Conservation (phyloP, 2,888 invertebrate species). For the Podabrus alpinus region DNA sequence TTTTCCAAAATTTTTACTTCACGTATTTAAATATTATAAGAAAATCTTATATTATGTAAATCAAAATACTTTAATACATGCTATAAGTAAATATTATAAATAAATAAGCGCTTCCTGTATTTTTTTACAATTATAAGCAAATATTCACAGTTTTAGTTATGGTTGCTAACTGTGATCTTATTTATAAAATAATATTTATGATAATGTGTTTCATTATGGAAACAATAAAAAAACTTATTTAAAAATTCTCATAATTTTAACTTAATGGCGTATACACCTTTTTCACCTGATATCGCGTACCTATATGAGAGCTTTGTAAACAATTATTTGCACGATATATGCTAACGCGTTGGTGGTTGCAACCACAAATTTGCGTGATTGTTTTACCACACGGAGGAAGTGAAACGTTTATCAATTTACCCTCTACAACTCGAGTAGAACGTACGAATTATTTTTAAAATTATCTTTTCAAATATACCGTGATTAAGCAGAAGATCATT, state of each 20-base stretch:
- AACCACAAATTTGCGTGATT: slow-evolving; percentile 47
- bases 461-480: slow-evolving; percentile 6
- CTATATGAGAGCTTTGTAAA: slow-evolving; percentile 39
- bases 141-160: not conserved
- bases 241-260: slow-evolving; percentile 8
- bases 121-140: not conserved
- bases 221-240: not conserved
- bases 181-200: not conserved
- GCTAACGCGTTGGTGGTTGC: slow-evolving; percentile 41
- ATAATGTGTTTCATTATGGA: not conserved
- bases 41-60: not conserved
- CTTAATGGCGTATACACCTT: slow-evolving; percentile 31
- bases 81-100: not conserved
- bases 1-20: too few species aligned
- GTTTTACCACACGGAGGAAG: slow-evolving; percentile 33
- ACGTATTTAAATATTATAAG: not conserved
- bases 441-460: slow-evolving; percentile 13
- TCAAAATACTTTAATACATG: not conserved
- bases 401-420: slow-evolving; percentile 46
- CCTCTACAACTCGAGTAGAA: slow-evolving; percentile 32
- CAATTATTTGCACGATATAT: slow-evolving; percentile 47
- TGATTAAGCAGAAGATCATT: not conserved
- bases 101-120: not conserved
- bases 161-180: not conserved
- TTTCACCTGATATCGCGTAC: slow-evolving; percentile 33